Conservation (phyloP, 1,140 invertebrate genomes). For the Zophobas morio region DNA sequence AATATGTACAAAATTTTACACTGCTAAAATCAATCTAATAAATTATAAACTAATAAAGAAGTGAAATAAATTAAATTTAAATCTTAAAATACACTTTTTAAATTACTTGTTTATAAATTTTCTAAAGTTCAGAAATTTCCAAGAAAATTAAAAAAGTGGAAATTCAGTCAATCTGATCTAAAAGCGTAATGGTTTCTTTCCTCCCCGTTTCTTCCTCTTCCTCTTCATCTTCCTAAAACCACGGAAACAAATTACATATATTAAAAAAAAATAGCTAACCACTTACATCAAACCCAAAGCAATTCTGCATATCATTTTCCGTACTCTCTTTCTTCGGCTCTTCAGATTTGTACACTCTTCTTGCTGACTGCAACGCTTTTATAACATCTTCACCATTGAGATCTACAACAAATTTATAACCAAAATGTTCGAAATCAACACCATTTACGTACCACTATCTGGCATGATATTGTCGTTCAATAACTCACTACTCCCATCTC, state of each 20-base stretch:
- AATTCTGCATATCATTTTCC: slow-evolving; percentile 82
- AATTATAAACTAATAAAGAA: slow-evolving; percentile 4
- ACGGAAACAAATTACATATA: slow-evolving; percentile 34
- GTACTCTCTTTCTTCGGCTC: slow-evolving; percentile 67
- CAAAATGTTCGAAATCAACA: neutral
- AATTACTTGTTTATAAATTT: slow-evolving; percentile 25
- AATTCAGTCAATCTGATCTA: slow-evolving; percentile 60
- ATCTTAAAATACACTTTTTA: slow-evolving; percentile 1
- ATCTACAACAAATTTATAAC: slow-evolving; percentile 56
- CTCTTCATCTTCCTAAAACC: slow-evolving; percentile 60
- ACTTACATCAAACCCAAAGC: slow-evolving; percentile 89
- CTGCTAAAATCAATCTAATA: slow-evolving; percentile 22
- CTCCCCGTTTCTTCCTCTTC: slow-evolving; percentile 59
- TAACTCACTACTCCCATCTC: slow-evolving; percentile 60
- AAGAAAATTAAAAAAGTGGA: slow-evolving; percentile 8
- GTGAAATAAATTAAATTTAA: slow-evolving; percentile 33
- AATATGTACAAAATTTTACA: slow-evolving; percentile 39
- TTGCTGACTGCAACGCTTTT: slow-evolving; percentile 63
- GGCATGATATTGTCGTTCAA: slow-evolving; percentile 63
- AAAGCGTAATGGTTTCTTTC: slow-evolving; percentile 62
- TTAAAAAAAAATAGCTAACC: slow-evolving; percentile 16
- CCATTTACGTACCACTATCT: slow-evolving; percentile 59
- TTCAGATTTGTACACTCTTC: slow-evolving; percentile 62
- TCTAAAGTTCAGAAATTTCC: neutral
- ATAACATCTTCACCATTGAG: slow-evolving; percentile 65